A percentile compares a stretch with the other conserved stretches of the same genome.
These are phyloP conservation scores for Uloborus plumipes DNA, from an alignment of 2,888 invertebrate genomes.

Conservation along the genomic window DNA sequence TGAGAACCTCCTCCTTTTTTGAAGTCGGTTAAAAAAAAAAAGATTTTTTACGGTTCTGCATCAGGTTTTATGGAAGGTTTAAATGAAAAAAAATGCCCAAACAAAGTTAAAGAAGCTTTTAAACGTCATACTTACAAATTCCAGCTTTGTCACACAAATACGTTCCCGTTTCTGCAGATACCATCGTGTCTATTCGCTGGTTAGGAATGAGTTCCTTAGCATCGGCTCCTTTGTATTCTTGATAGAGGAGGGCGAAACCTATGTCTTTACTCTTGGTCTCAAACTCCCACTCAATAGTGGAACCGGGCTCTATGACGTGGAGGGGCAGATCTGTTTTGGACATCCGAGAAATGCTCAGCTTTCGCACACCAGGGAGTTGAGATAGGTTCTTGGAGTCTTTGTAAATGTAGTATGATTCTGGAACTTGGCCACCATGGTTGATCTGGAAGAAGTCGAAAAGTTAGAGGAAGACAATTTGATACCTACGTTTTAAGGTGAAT, in stretches of 20 bases:
- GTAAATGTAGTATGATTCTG: slow-evolving; percentile 1
- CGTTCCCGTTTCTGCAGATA: slow-evolving; percentile 9
- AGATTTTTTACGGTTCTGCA: too few relatives aligned
- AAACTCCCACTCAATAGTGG: slow-evolving; percentile 33
- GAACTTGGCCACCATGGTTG: slow-evolving; percentile 7
- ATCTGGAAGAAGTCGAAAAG: neutral
- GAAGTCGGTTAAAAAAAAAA: too few relatives aligned
- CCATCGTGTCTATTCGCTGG: slow-evolving; percentile 15
- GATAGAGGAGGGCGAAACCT: slow-evolving; percentile 17
- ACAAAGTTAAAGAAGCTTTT: too few relatives aligned
- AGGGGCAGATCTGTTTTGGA: slow-evolving; percentile 21
- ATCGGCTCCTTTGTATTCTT: neutral
- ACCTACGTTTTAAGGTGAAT: too few relatives aligned
- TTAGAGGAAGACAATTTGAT: too few relatives aligned
- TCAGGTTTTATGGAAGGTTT: too few relatives aligned
- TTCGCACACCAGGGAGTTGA: slow-evolving; percentile 7
- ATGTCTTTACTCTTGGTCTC: slow-evolving; percentile 19
- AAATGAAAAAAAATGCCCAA: too few relatives aligned
- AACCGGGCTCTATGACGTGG: slow-evolving; percentile 9
- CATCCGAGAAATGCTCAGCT: slow-evolving; percentile 9
- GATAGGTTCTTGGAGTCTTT: neutral
- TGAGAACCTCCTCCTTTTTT: too few relatives aligned
- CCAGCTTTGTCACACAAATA: slow-evolving; percentile 24
- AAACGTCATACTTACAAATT: slow-evolving; percentile 21
- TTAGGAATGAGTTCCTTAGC: slow-evolving; percentile 9